phyloP scores from a whole-genome alignment of 2,113 vertebrate species.

The Ranitomeya imitator region DNA sequence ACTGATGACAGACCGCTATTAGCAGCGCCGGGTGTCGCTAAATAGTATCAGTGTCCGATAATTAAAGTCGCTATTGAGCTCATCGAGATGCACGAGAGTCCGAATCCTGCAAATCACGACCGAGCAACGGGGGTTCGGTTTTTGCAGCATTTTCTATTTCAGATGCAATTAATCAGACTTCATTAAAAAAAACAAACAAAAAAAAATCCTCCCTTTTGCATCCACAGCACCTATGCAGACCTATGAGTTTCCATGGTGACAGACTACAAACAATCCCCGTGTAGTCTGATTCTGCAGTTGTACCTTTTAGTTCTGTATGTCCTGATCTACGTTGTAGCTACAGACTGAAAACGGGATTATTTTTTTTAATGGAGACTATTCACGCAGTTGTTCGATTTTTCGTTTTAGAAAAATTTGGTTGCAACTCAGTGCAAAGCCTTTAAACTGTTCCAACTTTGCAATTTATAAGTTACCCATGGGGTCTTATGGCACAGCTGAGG shows the following conservation, averaged over 20 bases:
- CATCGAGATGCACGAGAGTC: conserved; percentile 17
- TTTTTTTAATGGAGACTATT: too few species aligned
- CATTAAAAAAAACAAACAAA: background rate
- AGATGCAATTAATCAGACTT: too few species aligned
- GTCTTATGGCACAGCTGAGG: too few species aligned
- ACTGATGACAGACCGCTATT: conserved; percentile 23
- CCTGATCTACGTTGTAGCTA: too few species aligned
- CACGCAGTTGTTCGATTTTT: too few species aligned
- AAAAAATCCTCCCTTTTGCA: too few species aligned
- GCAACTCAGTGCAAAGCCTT: too few species aligned
- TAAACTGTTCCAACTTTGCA: too few species aligned
- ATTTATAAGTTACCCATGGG: too few species aligned
- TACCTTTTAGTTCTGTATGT: background rate
- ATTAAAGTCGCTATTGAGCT: conserved; percentile 42
- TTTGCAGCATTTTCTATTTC: too few species aligned
- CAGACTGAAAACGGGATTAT: too few species aligned
- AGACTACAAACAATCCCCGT: background rate
- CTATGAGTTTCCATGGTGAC: background rate
- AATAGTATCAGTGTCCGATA: conserved; percentile 31
- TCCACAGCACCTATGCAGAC: background rate
- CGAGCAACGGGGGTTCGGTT: background rate
- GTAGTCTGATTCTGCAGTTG: background rate
- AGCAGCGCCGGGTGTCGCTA: background rate
- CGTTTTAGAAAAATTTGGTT: too few species aligned
- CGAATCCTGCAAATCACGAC: conserved; percentile 9